phyloP scores from a whole-genome alignment of 2,113 vertebrate genomes.

The Malurus alboscapulatus region DNA sequence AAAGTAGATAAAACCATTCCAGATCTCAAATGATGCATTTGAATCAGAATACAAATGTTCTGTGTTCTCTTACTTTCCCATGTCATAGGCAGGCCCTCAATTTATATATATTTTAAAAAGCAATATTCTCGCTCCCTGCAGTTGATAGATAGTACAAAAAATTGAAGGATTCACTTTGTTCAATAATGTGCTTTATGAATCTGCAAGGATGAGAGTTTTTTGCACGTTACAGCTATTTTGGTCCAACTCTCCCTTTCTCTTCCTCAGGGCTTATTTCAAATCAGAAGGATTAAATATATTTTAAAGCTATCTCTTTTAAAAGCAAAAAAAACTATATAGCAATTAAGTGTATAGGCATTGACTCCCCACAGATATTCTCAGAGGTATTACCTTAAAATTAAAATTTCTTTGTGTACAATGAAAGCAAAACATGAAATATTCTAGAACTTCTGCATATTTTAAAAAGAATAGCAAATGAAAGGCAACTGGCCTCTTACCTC shows the following conservation, averaged over 20 bases:
- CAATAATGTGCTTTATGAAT: neutral
- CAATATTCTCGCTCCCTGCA: neutral
- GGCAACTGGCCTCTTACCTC: conserved; percentile 82
- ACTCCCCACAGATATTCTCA: neutral
- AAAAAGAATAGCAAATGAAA: neutral
- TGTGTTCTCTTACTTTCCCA: neutral
- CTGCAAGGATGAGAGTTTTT: conserved; percentile 4
- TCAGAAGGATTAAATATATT: conserved; percentile 15
- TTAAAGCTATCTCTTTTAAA: neutral
- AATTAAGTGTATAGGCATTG: neutral
- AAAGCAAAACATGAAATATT: conserved; percentile 1
- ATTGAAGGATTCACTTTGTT: neutral
- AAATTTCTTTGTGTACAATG: neutral
- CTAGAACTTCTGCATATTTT: neutral
- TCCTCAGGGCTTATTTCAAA: neutral
- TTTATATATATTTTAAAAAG: neutral
- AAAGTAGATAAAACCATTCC: conserved; percentile 19
- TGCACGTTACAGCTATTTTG: neutral
- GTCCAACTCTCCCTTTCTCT: conserved; percentile 4
- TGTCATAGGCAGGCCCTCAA: neutral
- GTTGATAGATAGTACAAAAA: neutral
- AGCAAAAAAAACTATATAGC: neutral
- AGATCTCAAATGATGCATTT: neutral
- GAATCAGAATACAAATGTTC: neutral
- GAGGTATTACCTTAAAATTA: neutral